Base-by-base conservation (phyloP, 1,140 invertebrate species). In the Drosophila melanogaster region DNA sequence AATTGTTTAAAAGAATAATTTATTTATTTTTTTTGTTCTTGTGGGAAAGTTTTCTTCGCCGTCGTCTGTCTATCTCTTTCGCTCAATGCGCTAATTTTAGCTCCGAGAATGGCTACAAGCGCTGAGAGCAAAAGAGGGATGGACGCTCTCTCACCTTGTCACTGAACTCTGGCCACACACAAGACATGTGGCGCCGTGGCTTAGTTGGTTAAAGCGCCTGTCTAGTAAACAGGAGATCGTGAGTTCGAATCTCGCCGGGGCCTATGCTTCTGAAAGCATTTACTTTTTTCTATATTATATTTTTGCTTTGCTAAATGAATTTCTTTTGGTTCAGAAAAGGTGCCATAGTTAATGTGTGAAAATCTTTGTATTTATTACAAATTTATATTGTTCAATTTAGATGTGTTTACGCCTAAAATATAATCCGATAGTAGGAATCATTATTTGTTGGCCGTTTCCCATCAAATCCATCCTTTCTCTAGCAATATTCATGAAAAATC, bases 201-300 rank as follows among this genome's bases (percentile, higher is more conserved):
- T 94, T 94, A 94, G 93, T 94, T 93, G 93, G 93, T 94, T 93
- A 94, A 94, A 94, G 93, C 93, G 93, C 93, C 93, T 94, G 93
- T 94, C 93, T 93, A 94, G 93, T 94, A 94, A 94, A 94, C 93
- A 94, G 93, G 93, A 94, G 93, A 94, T 94, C 93, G 92, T 91
- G 93, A 93, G 93, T 94, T 94, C 93, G 93, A 94, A 94, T 94
- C 93, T 93, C 93, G 92, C 92, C 93, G 93, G 93, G 92, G 93
- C 93, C 93, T 92, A 67, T 77, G 79, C 69, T 60, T 46, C 24
- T 17, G 8, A 6, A 46, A 67, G 12, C 64, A 67, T 67, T 38
- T 17, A 37, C 1, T 17, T 37, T 67, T 54, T 66, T 46, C 38
- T 43, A 24, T 15, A 15, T 14, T 35, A 3, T 40, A 0, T 44